phyloP scores from a whole-genome alignment of 1,140 invertebrate species.

The Chrysoperla carnea region DNA sequence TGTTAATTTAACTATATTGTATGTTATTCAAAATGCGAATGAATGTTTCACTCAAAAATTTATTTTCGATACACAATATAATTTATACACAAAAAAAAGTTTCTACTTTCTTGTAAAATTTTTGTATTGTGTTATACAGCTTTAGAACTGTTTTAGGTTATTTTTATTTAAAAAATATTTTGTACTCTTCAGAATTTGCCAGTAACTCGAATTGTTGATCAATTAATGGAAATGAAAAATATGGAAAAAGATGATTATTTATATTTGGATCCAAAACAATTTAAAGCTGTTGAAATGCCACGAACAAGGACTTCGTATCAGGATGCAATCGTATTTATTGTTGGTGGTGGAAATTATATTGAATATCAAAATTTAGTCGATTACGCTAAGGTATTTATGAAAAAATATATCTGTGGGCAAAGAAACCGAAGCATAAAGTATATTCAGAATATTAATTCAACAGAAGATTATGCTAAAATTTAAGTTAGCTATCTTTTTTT shows the following conservation, averaged over 20 bases:
- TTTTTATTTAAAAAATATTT: no score
- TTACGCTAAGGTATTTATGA: conserved; percentile 60
- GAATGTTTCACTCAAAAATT: no score
- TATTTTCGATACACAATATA: no score
- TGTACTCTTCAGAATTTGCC: conserved; percentile 71
- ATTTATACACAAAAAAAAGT: no score
- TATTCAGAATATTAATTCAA: no score
- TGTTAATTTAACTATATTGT: no score
- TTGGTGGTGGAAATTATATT: conserved; percentile 98
- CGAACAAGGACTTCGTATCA: conserved; percentile 53
- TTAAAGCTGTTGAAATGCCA: conserved; percentile 52
- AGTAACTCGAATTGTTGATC: conserved; percentile 80
- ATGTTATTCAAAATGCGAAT: no score
- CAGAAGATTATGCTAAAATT: no score
- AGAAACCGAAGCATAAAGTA: no score
- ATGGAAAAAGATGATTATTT: conserved; percentile 72
- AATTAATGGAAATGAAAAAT: conserved; percentile 74
- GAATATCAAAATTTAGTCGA: conserved; percentile 98
- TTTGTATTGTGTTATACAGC: no score
- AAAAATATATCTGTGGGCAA: neutral
- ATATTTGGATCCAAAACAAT: conserved; percentile 84
- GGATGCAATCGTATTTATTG: conserved; percentile 90
- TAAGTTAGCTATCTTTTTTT: no score
- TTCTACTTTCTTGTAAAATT: no score
- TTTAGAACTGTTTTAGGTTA: conserved; percentile 2